Percentiles rank a stretch among this genome's conserved stretches.
Evolutionary conservation across 2,888 invertebrate genomes (phyloP).

Genomic region (Melipona beecheii): DNA sequence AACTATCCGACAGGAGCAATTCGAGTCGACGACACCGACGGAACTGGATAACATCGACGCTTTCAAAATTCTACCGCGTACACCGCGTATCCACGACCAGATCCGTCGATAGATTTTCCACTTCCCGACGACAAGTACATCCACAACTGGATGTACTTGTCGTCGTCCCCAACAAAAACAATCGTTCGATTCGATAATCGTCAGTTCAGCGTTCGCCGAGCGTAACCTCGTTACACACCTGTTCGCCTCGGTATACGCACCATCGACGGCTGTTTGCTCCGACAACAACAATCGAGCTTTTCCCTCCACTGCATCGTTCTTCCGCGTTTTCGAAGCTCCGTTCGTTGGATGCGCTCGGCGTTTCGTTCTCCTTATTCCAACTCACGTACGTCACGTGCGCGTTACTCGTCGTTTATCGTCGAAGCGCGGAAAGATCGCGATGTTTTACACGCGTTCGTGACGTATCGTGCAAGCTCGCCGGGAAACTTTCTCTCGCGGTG

Average conservation of each 20-base stretch:
- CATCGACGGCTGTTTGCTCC: constrained; percentile 10
- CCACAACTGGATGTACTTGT: background rate
- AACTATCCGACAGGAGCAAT: constrained; percentile 20
- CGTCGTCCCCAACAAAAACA: background rate
- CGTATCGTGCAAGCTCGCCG: background rate
- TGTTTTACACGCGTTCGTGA: background rate
- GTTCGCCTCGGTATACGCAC: constrained; percentile 3
- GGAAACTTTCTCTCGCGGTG: background rate
- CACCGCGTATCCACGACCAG: background rate
- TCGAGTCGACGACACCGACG: constrained; percentile 51
- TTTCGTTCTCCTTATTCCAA: background rate
- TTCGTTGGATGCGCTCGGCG: background rate
- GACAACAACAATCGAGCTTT: constrained; percentile 25
- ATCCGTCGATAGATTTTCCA: background rate
- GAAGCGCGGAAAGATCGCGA: background rate
- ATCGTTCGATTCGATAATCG: background rate
- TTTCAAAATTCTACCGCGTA: constrained; percentile 33
- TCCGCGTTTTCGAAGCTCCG: background rate
- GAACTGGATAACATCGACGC: constrained; percentile 43
- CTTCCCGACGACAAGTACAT: background rate
- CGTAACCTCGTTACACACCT: constrained; percentile 29
- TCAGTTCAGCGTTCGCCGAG: background rate
- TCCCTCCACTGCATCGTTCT: background rate
- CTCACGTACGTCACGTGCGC: too few relatives aligned
- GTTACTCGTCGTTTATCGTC: background rate